Conservation (phyloP, 23 tunicate species). For the Trididemnum clinides region DNA sequence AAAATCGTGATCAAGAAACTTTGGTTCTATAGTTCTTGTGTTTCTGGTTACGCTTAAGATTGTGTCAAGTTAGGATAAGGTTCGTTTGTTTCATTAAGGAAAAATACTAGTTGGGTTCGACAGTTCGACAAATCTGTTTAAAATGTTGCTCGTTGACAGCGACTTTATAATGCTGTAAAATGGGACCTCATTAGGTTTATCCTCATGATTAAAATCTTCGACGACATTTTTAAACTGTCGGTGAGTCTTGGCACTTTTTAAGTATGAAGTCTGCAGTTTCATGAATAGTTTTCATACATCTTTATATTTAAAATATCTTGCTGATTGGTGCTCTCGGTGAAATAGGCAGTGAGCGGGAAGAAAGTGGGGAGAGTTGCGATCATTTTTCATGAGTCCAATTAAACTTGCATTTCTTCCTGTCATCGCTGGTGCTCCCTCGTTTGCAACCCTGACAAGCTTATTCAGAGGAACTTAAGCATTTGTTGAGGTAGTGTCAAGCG, state of each 20-base stretch:
- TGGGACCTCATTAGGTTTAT: constrained; percentile 24
- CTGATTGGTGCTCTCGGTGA: constrained; percentile 2
- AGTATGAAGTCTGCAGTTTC: neutral
- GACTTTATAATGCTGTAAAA: constrained; percentile 22
- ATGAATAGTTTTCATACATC: neutral
- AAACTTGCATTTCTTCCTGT: neutral
- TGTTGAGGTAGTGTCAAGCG: neutral
- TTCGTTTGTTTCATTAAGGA: neutral
- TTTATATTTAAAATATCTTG: constrained; percentile 5
- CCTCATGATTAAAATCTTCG: constrained; percentile 17
- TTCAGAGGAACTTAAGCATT: constrained; percentile 26
- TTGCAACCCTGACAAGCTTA: too few relatives aligned
- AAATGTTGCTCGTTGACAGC: constrained; percentile 5
- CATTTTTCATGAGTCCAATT: constrained; percentile 28
- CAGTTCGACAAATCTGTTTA: too few relatives aligned
- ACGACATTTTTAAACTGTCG: neutral
- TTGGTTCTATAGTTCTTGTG: too few relatives aligned
- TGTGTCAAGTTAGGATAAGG: neutral
- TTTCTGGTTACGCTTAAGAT: too few relatives aligned
- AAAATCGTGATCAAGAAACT: too few relatives aligned
- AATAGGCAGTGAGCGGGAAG: neutral
- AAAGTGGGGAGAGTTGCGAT: neutral
- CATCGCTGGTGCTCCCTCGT: neutral
- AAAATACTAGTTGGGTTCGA: neutral
- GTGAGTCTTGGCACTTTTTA: constrained; percentile 11